These are phyloP conservation scores for Coccyzus lansbergi DNA, from an alignment of 2,797 vertebrate species.

Conservation along the genomic window DNA sequence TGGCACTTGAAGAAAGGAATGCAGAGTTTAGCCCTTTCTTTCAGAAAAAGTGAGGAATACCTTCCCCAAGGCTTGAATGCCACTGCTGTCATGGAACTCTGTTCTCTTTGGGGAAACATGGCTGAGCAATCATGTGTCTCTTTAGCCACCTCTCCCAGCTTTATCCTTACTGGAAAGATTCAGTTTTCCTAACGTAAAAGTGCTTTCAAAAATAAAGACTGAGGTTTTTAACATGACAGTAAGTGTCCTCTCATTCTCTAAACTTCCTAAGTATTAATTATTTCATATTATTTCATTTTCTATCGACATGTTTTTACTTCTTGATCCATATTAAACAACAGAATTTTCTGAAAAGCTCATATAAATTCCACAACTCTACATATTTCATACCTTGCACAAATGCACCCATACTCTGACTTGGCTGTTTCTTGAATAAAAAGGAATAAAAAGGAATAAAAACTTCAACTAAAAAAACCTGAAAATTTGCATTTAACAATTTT, in stretches of 20 bases:
- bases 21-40: background rate
- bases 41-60: background rate
- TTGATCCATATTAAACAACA: background rate
- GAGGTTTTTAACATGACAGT: background rate
- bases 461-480: background rate
- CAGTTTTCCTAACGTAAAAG: background rate
- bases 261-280: background rate
- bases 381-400: background rate
- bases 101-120: background rate
- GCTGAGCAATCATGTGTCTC: background rate
- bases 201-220: background rate
- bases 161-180: background rate
- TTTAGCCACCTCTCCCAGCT: fast-evolving
- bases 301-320: background rate
- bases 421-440: background rate
- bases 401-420: background rate
- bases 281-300: background rate
- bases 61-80: background rate
- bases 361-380: background rate
- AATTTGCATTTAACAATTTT: background rate
- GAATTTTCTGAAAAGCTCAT: background rate
- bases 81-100: background rate
- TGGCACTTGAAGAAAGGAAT: background rate
- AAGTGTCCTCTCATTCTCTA: background rate
- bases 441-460: background rate